A percentile compares a stretch with the other conserved stretches of the same genome.
Evolutionary conservation across 2,888 invertebrate genomes (phyloP).

Genomic region (Fragum whitleyi): DNA sequence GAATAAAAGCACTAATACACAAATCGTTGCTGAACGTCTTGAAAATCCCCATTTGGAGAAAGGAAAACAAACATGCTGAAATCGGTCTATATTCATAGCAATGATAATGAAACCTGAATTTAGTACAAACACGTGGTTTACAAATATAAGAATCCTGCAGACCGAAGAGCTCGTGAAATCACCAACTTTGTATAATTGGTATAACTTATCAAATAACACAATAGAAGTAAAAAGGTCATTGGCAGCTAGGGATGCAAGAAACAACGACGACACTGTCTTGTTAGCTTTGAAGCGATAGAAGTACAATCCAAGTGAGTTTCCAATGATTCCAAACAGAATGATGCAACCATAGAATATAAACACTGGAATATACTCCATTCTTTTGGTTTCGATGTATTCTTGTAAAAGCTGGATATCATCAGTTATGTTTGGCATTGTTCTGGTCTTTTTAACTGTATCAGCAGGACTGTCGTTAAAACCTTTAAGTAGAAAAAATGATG

Average conservation of each 20-base stretch:
- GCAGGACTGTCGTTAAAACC: no score
- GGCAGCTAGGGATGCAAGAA: conserved; percentile 2
- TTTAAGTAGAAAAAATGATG: no score
- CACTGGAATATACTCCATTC: conserved; percentile 6
- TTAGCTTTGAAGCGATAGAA: conserved; percentile 13
- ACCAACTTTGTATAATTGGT: conserved; percentile 11
- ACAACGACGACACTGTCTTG: conserved; percentile 5
- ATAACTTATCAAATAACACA: conserved; percentile 5
- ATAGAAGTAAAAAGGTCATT: conserved; percentile 14
- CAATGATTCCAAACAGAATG: conserved; percentile 5
- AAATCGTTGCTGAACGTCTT: conserved; percentile 8
- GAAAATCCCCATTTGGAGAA: conserved; percentile 15
- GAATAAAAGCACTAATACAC: not conserved
- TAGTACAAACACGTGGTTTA: conserved; percentile 12
- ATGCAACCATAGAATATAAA: conserved; percentile 4
- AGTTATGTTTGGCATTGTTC: not conserved
- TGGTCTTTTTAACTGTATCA: no score
- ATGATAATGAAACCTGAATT: conserved; percentile 20
- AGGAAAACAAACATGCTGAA: conserved; percentile 10
- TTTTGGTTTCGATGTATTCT: conserved; percentile 7
- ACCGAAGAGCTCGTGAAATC: not conserved
- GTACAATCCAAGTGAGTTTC: conserved; percentile 6
- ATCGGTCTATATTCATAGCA: conserved; percentile 16
- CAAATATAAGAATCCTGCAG: not conserved
- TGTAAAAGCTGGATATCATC: not conserved